A percentile compares a stretch with the other conserved stretches of the same genome.
Evolutionary conservation across 2,888 invertebrate genomes (phyloP).

Genomic region (Heliconius cydno): DNA sequence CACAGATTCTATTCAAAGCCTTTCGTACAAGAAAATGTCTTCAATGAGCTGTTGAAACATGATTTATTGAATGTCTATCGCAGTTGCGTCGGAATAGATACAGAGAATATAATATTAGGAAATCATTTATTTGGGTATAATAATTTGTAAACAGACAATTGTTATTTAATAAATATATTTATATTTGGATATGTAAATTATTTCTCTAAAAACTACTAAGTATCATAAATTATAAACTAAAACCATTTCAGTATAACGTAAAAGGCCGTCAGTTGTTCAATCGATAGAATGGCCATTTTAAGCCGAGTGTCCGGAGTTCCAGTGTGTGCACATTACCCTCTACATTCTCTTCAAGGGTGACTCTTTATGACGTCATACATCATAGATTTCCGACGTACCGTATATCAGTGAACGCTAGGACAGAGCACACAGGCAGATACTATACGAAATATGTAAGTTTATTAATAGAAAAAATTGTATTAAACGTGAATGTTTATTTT

Average conservation of each 20-base stretch:
- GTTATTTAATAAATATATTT: too few relatives aligned
- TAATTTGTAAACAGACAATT: not conserved
- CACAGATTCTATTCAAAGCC: slow-evolving; percentile 35
- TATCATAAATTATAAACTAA: not conserved
- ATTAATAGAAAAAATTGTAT: not conserved
- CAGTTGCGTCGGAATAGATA: not conserved
- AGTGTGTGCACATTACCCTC: slow-evolving; percentile 16
- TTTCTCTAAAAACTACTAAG: not conserved
- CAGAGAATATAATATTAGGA: slow-evolving; percentile 1
- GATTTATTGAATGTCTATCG: slow-evolving; percentile 40
- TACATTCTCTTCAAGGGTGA: slow-evolving; percentile 16
- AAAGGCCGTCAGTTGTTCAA: slow-evolving; percentile 8
- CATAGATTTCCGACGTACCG: slow-evolving; percentile 26
- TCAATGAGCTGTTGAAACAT: slow-evolving; percentile 30
- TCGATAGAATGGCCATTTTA: slow-evolving; percentile 7
- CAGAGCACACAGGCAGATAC: not conserved
- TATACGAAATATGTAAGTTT: not conserved
- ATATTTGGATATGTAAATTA: too few relatives aligned
- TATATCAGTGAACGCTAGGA: slow-evolving; percentile 22
- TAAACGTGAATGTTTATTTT: not conserved
- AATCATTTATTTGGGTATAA: not conserved
- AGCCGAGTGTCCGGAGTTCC: slow-evolving; percentile 15
- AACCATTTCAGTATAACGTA: not conserved
- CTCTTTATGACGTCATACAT: slow-evolving; percentile 24
- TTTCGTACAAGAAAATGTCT: slow-evolving; percentile 32